Base-by-base conservation (phyloP, 2,113 vertebrate species). In the Clarias batrachus region DNA sequence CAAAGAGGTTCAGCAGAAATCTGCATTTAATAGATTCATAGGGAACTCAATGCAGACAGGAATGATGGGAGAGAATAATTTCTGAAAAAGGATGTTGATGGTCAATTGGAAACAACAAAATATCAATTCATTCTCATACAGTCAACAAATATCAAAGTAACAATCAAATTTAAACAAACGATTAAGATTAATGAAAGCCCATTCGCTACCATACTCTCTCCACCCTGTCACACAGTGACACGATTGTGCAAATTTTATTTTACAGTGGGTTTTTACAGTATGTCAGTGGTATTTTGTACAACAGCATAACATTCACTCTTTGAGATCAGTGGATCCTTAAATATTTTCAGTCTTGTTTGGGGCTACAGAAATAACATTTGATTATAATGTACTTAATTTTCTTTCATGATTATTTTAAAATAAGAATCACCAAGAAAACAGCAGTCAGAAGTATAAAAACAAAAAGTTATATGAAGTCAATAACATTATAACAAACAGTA, bases 221-320 rank as follows among this genome's bases (percentile, higher is more conserved):
- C 6, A 78, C 85, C 66, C 59, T 3, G 30, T 83, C 86, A 70
- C 30, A 63, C 7, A 85, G 86, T 84, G 71, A 84, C 37, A 11
- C 23, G 30, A 85, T 82, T 85, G 90, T 85, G 87, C 87, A 87
- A 86, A 41, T 78, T n/a, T 85, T 60, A 60, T 65, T 78, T 84
- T 66, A 85, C 77, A 62, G 62, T 54, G 33, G 83, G 33, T 60
- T 73, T 76, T 12, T 82, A n/a, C n/a, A n/a, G n/a, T n/a, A 81
- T 84, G 13, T 21, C 23, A 60, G 17, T 80, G 56, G 33, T 80
- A 74, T 79, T 68, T 52, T 83, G 80, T 84, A 87, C 81, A 82
- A 84, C 81, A 30, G 16, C 27, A 60, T 81, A n/a, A 82, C 60
- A 41, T 71, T 77, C 74, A 27, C 48, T 77, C 74, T 56, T 73